Percentiles rank a stretch among this genome's conserved stretches.
Evolutionary conservation across 2,888 invertebrate species (phyloP).

Genomic region (Eupeodes latifasciatus): DNA sequence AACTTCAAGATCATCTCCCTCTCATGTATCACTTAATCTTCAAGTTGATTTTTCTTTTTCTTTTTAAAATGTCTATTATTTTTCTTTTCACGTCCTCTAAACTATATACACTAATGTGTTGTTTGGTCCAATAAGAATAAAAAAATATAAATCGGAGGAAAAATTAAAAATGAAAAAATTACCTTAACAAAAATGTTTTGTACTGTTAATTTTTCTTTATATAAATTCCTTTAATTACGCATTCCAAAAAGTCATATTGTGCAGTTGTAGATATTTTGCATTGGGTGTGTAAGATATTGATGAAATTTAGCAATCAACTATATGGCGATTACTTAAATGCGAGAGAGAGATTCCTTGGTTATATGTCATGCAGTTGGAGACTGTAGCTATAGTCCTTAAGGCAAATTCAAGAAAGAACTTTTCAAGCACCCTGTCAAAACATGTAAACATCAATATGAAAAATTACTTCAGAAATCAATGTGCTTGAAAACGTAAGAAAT

Average conservation of each 20-base stretch:
- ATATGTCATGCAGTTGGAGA: too few relatives aligned
- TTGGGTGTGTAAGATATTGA: slow-evolving; percentile 20
- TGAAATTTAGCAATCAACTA: slow-evolving; percentile 68
- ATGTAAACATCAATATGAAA: slow-evolving; percentile 80
- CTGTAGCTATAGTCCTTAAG: background rate
- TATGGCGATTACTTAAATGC: slow-evolving; percentile 56
- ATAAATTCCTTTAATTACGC: slow-evolving; percentile 41
- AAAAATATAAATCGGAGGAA: slow-evolving; percentile 5
- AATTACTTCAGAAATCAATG: slow-evolving; percentile 20
- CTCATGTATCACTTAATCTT: slow-evolving; percentile 48
- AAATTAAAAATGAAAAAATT: slow-evolving; percentile 6
- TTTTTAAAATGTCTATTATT: slow-evolving; percentile 16
- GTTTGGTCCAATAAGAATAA: background rate
- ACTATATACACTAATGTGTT: background rate
- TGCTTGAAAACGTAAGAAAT: slow-evolving; percentile 26
- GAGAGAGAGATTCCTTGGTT: slow-evolving; percentile 59
- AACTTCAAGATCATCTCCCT: slow-evolving; percentile 58
- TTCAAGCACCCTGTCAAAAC: slow-evolving; percentile 82
- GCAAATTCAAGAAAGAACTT: slow-evolving; percentile 60
- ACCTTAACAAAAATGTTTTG: slow-evolving; percentile 47
- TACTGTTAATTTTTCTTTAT: slow-evolving; percentile 43
- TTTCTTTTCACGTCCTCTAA: background rate
- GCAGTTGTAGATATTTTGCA: slow-evolving; percentile 49
- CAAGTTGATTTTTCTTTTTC: slow-evolving; percentile 4
- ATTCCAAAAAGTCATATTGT: background rate